Evolutionary conservation across 2,888 invertebrate genomes (phyloP).

Genomic region (Coronaproctus castanopsis): DNA sequence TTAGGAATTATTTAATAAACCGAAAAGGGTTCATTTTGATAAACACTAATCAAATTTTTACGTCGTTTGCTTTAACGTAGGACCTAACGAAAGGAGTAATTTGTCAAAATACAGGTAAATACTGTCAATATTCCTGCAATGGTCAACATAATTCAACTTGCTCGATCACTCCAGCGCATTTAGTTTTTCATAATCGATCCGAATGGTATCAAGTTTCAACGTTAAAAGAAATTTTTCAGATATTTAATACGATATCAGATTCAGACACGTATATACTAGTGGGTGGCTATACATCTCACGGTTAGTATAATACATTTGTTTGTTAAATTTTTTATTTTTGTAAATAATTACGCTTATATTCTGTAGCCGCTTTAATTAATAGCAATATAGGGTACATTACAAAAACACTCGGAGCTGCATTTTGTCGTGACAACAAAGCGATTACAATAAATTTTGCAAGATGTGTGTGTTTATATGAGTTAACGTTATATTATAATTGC

Average conservation of each 20-base stretch:
- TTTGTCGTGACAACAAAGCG: no score
- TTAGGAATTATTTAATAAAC: no score
- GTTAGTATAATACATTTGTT: not conserved
- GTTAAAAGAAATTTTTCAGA: not conserved
- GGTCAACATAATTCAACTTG: not conserved
- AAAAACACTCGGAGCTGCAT: no score
- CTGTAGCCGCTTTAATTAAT: no score
- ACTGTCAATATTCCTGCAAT: not conserved
- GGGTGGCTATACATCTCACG: not conserved
- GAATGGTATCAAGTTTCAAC: not conserved
- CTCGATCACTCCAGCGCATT: not conserved
- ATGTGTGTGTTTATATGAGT: no score
- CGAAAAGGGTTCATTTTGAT: no score
- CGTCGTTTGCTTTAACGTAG: no score
- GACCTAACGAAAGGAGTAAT: not conserved
- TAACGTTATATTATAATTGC: no score
- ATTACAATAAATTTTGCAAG: no score
- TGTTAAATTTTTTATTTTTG: no score
- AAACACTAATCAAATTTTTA: not conserved
- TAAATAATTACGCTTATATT: no score
- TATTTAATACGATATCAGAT: not conserved
- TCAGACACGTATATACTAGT: not conserved
- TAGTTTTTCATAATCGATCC: not conserved
- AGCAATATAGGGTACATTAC: no score
- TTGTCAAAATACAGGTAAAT: not conserved